Conservation (phyloP, 2,797 vertebrate genomes). For the Austrolebias charrua region DNA sequence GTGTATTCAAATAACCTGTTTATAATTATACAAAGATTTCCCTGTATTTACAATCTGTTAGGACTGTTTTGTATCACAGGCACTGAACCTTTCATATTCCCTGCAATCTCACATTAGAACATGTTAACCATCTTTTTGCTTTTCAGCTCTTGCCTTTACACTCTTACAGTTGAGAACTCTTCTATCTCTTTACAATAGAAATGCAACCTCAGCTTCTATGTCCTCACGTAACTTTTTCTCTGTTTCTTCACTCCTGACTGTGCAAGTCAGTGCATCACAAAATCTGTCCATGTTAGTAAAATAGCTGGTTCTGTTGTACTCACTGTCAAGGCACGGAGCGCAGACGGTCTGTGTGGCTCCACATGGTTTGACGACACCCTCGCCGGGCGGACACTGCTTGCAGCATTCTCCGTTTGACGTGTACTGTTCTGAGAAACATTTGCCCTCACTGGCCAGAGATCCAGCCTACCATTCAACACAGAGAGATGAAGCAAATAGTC, state of each 20-base stretch:
- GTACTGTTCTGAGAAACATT: slow-evolving; percentile 75
- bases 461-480: slow-evolving; percentile 74
- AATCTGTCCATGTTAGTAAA: slow-evolving; percentile 1
- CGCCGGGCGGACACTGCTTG: slow-evolving; percentile 85
- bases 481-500: slow-evolving; percentile 13
- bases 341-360: slow-evolving; percentile 87
- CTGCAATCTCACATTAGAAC: no score
- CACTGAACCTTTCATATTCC: no score
- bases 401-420: slow-evolving; percentile 87
- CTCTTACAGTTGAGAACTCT: no score
- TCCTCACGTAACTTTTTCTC: background rate
- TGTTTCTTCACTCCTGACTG: background rate
- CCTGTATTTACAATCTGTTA: no score
- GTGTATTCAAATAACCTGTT: background rate
- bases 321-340: slow-evolving; percentile 91
- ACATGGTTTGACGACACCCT: slow-evolving; percentile 85
- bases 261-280: background rate
- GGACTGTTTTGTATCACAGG: no score
- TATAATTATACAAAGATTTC: no score
- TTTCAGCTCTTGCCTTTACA: no score
- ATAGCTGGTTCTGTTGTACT: slow-evolving; percentile 72
- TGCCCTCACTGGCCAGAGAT: slow-evolving; percentile 71
- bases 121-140: no score
- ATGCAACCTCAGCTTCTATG: background rate
- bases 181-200: background rate